These are phyloP conservation scores for Hyles lineata DNA, from an alignment of 2,888 invertebrate species.

Conservation along the genomic window DNA sequence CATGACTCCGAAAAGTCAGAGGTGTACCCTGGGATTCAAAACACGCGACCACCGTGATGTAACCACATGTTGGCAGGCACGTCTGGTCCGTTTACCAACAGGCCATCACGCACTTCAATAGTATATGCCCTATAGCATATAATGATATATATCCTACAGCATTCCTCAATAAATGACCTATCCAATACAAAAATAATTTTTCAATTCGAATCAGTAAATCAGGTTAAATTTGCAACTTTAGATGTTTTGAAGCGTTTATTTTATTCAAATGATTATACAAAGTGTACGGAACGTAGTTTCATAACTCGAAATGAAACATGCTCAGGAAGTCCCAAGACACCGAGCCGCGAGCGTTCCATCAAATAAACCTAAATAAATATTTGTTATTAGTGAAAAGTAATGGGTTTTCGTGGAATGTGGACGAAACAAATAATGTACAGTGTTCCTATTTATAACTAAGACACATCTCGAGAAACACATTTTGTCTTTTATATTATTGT, in stretches of 20 bases:
- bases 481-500: no score
- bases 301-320: constrained; percentile 22
- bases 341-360: background rate
- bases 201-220: no score
- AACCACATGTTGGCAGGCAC: no score
- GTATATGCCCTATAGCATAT: no score
- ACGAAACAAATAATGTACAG: background rate
- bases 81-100: no score
- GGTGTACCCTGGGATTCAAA: no score
- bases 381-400: constrained; percentile 7
- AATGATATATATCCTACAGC: no score
- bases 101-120: no score
- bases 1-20: no score
- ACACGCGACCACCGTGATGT: no score
- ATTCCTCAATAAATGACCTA: no score
- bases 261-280: constrained; percentile 23
- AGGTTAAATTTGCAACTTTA: background rate
- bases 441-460: background rate
- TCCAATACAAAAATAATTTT: no score
- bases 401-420: background rate
- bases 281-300: constrained; percentile 15
- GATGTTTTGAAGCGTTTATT: background rate
- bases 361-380: constrained; percentile 13
- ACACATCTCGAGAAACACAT: background rate
- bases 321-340: constrained; percentile 14